Evolutionary conservation across 2,113 vertebrate genomes (phyloP), one percentile per base, ranked within the genome.

Genomic region (Rattus rattus): DNA sequence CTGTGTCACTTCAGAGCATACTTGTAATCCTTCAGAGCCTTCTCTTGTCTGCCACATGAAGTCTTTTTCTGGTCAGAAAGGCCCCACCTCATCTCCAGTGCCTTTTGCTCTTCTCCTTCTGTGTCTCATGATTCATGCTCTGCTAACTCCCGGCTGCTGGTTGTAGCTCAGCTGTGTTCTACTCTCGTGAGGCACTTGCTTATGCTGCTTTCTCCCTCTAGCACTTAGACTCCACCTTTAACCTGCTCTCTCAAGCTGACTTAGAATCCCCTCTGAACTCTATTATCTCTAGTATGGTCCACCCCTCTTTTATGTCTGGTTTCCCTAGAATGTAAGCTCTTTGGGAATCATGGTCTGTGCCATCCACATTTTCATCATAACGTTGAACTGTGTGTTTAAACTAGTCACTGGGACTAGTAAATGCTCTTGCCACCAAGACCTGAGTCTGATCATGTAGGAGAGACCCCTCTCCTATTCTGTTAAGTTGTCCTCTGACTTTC

Each of bases 171-270:
- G 47, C 61, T 89, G 16, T 81, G 59, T 75, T 54, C 87, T 88
- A 87, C 65, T 91, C 87, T 61, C 72, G 59, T 75, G 67, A 96
- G 83, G 76, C 43, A 39, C 94, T 88, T 91, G 85, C 91, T 92
- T 24, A 20, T 97, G 24, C 36, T 49, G 11, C n/a, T 49, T 47
- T 97, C 52, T 92, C 33, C 59, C 39, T 49, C 49, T 92, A 73
- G 85, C 59, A 77, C 75, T 61, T 92, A 30, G 76, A 63, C 49
- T 20, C 4, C 92, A 70, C 20, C 49, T 88, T 70, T 94, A 88
- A 43, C 70, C 79, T 28, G 61, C 28, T 49, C 30, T 24, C 94
- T 47, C 52, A 89, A 19, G 30, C 30, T 24, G 36, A 16, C 77
- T 86, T 56, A 43, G 43, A 95, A 70, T 7, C 3, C 47, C 72